These are phyloP conservation scores for Coracopsis vasa DNA, from an alignment of 2,113 vertebrate genomes.

Conservation along the genomic window DNA sequence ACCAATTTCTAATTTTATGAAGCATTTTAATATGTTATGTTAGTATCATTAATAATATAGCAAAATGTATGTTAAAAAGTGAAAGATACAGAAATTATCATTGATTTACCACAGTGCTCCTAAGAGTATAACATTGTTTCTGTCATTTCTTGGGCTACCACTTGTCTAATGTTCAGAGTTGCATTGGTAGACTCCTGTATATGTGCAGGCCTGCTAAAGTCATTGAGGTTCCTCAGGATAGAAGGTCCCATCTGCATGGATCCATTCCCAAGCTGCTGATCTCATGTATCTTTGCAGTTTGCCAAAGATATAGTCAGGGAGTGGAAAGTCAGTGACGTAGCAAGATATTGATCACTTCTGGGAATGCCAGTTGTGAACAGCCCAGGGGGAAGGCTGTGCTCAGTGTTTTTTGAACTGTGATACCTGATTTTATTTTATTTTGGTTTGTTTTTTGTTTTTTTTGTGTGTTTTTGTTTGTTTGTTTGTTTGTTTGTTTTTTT, in stretches of 20 bases:
- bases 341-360: neutral
- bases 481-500: neutral
- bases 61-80: neutral
- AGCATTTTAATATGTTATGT: neutral
- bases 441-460: neutral
- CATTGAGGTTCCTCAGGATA: neutral
- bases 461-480: neutral
- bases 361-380: neutral
- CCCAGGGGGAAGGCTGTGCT: neutral
- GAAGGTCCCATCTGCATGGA: neutral
- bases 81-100: neutral
- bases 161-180: neutral
- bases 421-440: neutral
- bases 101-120: neutral
- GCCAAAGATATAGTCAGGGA: neutral
- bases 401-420: neutral
- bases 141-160: neutral
- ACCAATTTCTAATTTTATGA: neutral
- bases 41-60: neutral
- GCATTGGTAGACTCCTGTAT: neutral
- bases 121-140: neutral
- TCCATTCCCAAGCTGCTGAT: neutral
- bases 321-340: neutral
- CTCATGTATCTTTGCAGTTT: neutral
- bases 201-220: neutral